Conservation (phyloP, 1,140 invertebrate genomes). For the Psix sp. region DNA sequence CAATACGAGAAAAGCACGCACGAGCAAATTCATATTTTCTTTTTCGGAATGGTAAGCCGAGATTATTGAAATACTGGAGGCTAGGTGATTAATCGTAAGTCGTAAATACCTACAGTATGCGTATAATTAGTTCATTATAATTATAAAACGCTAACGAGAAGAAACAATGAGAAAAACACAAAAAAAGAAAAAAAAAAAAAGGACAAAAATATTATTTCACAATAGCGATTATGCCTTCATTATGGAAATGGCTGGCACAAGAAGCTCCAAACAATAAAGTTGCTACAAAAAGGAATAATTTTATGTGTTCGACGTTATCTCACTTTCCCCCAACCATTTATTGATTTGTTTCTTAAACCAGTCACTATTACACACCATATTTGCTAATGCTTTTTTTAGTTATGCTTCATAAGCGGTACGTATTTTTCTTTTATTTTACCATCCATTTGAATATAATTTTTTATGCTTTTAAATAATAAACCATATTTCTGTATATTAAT, state of each 20-base stretch:
- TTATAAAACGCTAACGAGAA: conserved; percentile 45
- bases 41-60: conserved; percentile 30
- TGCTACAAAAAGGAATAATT: conserved; percentile 61
- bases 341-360: conserved; percentile 10
- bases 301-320: conserved; percentile 24
- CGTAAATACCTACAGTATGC: conserved; percentile 65
- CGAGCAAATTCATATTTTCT: conserved; percentile 21
- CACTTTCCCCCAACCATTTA: conserved; percentile 12
- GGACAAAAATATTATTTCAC: conserved; percentile 66
- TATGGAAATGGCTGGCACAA: conserved; percentile 68
- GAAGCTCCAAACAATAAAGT: conserved; percentile 72
- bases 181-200: conserved; percentile 49
- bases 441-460: neutral
- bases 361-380: neutral
- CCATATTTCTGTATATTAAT: too few relatives aligned
- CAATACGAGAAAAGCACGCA: conserved; percentile 15
- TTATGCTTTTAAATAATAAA: too few relatives aligned
- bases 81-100: conserved; percentile 66
- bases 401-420: conserved; percentile 22
- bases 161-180: conserved; percentile 35
- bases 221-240: conserved; percentile 70
- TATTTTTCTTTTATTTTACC: conserved; percentile 27
- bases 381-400: conserved; percentile 11
- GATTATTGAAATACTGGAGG: conserved; percentile 55
- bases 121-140: conserved; percentile 63